These are phyloP conservation scores for Phalacrocorax brasilianus DNA, from an alignment of 2,113 vertebrate species.

Conservation along the genomic window DNA sequence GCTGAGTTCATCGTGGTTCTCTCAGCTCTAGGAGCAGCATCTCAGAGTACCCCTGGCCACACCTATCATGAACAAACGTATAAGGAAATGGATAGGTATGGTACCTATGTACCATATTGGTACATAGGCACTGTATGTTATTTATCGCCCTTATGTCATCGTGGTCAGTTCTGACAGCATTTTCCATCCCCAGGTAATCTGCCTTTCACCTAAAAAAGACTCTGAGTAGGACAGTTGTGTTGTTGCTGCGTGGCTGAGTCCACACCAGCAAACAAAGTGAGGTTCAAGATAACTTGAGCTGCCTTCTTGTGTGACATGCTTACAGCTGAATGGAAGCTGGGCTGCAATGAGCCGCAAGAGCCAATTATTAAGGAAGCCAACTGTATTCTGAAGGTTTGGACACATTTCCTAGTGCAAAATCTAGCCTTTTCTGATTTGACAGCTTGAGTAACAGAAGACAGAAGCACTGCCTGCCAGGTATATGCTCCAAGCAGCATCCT, in stretches of 20 bases:
- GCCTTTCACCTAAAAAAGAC: neutral
- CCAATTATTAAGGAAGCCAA: neutral
- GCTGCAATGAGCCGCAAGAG: neutral
- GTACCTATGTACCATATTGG: too few species aligned
- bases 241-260: neutral
- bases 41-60: neutral
- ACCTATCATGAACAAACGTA: neutral
- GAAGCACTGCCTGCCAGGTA: neutral
- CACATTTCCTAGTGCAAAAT: neutral
- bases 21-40: neutral
- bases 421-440: neutral
- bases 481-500: neutral
- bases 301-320: too few species aligned
- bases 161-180: neutral
- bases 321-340: neutral
- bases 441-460: neutral
- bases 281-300: neutral
- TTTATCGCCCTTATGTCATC: neutral
- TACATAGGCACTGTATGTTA: neutral
- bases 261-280: neutral
- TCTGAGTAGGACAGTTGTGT: neutral
- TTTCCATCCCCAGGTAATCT: neutral
- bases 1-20: neutral
- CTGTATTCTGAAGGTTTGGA: neutral
- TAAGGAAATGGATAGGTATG: neutral